A percentile compares a stretch with the other conserved stretches of the same genome.
These are phyloP conservation scores for Oxyteleia sp. DNA, from an alignment of 2,888 invertebrate species.

Conservation along the genomic window DNA sequence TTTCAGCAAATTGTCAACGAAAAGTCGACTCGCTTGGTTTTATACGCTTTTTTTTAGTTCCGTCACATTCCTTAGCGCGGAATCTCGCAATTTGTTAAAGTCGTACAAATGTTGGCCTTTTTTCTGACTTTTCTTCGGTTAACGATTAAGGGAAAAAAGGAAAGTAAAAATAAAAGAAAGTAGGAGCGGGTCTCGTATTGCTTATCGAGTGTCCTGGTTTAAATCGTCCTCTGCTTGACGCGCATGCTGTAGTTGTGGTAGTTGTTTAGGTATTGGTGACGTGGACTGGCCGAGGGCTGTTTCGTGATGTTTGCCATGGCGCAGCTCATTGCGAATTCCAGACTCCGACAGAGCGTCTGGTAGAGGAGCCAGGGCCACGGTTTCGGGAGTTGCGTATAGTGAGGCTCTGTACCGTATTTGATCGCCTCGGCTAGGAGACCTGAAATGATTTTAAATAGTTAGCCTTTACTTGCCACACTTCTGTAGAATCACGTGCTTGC, in stretches of 20 bases:
- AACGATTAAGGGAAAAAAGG: too few species aligned
- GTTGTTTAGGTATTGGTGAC: slow-evolving; percentile 85
- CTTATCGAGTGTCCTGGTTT: slow-evolving; percentile 67
- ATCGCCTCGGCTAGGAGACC: slow-evolving; percentile 82
- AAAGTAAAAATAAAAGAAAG: too few species aligned
- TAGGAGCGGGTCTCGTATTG: slow-evolving; percentile 74
- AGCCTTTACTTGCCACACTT: too few species aligned
- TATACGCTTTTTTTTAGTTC: slow-evolving; percentile 27
- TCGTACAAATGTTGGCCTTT: slow-evolving; percentile 20
- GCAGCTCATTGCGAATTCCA: slow-evolving; percentile 88
- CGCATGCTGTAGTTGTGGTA: slow-evolving; percentile 85
- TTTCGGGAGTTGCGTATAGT: slow-evolving; percentile 80
- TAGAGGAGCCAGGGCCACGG: slow-evolving; percentile 89
- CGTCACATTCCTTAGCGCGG: slow-evolving; percentile 17
- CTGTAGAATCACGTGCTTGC: too few species aligned
- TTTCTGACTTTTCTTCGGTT: slow-evolving; percentile 9
- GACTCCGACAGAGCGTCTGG: slow-evolving; percentile 88
- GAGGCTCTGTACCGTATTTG: slow-evolving; percentile 78
- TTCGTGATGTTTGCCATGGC: slow-evolving; percentile 89
- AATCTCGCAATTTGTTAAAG: slow-evolving; percentile 24
- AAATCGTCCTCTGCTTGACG: slow-evolving; percentile 82
- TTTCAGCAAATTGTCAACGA: background rate
- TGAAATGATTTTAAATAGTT: too few species aligned
- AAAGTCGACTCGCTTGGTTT: slow-evolving; percentile 49
- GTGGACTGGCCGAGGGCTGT: slow-evolving; percentile 88